Base-by-base conservation (phyloP, 1,140 invertebrate species). In the Heliconius eleuchia region DNA sequence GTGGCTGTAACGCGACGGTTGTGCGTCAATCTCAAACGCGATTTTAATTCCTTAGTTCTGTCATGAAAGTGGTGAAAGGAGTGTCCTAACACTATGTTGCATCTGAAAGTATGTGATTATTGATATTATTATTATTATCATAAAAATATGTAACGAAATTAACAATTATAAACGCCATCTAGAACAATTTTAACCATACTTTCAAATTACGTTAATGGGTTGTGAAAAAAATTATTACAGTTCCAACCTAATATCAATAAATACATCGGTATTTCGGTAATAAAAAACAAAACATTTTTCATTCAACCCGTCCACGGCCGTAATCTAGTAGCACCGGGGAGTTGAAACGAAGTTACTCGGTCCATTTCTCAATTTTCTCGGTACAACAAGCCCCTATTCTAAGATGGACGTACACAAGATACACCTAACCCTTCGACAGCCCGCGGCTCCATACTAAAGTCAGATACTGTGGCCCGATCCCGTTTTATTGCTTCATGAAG, bases 301-400 rank as follows among this genome's bases (percentile, higher is more conserved):
- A 90, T 88, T 82, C 80, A 82, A 82, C 85, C 85, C 87, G 83
- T 81, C 87, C 78, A 66, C 60, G 60, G 57, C 60, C 77, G 85
- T 91, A 89, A 91, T 87, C 90, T 85, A 84, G 85, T 83, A 83
- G 86, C 85, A 80, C 84, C 83, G 84, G 91, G 90, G 87, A 85
- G 87, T 82, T 83, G 82, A 93, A 94, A 94, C 88, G 82, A 92
- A 85, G 90, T 94, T 94, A 94, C 86, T 89, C 91, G 91, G 91
- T 91, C 91, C 92, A 94, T 94, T 94, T 93, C 91, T 92, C 91
- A 94, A 93, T 93, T 92, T 92, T 86, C 83, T 83, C 81, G 80
- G 86, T 84, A 85, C 83, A 82, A 84, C 79, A 78, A 80, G 82
- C 91, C 91, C 90, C 88, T 90, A 83, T 87, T 87, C 84, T 88